Evolutionary conservation across 2,888 invertebrate species (phyloP).

Genomic region (Litoditis marina): DNA sequence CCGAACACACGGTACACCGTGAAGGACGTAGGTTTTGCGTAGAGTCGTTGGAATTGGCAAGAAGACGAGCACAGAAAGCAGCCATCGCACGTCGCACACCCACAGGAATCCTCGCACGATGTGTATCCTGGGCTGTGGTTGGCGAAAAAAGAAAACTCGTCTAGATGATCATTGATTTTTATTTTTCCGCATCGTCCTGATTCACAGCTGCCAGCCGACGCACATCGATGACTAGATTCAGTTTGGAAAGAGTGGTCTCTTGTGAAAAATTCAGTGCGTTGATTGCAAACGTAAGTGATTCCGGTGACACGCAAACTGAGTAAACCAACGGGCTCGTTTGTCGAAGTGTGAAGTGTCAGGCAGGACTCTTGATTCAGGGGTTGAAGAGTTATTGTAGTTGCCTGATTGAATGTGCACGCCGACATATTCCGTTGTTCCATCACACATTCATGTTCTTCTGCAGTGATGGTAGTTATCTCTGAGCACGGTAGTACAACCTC

Average conservation of each 20-base stretch:
- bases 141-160: constrained; percentile 8
- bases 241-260: constrained; percentile 5
- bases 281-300: neutral
- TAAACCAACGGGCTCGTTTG: neutral
- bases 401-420: no score
- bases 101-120: constrained; percentile 7
- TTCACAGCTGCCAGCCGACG: constrained; percentile 5
- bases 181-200: neutral
- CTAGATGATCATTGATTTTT: constrained; percentile 1
- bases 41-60: constrained; percentile 20
- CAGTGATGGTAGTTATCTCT: no score
- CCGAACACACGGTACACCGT: constrained; percentile 7
- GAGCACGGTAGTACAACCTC: no score
- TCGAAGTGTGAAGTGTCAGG: neutral
- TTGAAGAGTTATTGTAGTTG: neutral
- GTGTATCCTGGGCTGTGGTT: constrained; percentile 15
- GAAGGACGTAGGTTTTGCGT: constrained; percentile 10
- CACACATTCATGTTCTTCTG: no score
- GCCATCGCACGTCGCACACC: constrained; percentile 10
- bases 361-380: neutral
- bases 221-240: constrained; percentile 12
- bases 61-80: constrained; percentile 12
- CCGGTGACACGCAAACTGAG: neutral
- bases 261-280: neutral
- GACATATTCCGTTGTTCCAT: no score